Evolutionary conservation across 1,140 invertebrate species (phyloP).

Genomic region (Eupeodes corollae): DNA sequence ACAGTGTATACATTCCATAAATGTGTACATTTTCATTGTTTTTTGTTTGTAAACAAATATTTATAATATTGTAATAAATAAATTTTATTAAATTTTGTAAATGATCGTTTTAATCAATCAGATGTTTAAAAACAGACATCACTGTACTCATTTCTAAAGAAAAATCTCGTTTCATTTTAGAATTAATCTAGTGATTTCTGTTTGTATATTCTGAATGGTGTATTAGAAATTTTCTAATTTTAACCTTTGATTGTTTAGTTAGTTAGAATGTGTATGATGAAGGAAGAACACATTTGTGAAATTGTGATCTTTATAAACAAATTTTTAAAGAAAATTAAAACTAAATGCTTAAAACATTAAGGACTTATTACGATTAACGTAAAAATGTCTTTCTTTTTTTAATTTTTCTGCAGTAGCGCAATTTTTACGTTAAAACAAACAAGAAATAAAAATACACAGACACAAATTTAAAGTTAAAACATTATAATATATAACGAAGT

Average conservation of each 20-base stretch:
- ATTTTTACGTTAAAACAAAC: background rate
- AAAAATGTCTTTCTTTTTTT: conserved; percentile 20
- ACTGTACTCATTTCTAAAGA: too few relatives aligned
- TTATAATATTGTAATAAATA: too few relatives aligned
- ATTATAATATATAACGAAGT: conserved; percentile 4
- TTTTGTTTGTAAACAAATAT: too few relatives aligned
- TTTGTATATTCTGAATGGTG: too few relatives aligned
- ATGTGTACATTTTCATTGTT: too few relatives aligned
- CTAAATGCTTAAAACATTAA: conserved; percentile 24
- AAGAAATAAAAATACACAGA: background rate
- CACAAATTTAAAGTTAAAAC: background rate
- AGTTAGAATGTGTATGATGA: conserved; percentile 9
- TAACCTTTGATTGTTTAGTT: conserved; percentile 7
- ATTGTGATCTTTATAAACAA: conserved; percentile 5
- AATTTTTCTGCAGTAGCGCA: background rate
- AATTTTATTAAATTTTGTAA: too few relatives aligned
- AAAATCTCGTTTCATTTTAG: too few relatives aligned
- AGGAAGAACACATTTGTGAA: conserved; percentile 18
- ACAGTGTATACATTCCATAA: too few relatives aligned
- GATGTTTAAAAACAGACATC: too few relatives aligned
- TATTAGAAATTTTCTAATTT: too few relatives aligned
- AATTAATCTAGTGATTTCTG: too few relatives aligned
- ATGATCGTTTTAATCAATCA: too few relatives aligned
- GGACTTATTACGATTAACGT: conserved; percentile 37
- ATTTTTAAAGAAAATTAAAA: conserved; percentile 5